Base-by-base conservation (phyloP, 2,888 invertebrate genomes). In the Eumerus sabulonum region DNA sequence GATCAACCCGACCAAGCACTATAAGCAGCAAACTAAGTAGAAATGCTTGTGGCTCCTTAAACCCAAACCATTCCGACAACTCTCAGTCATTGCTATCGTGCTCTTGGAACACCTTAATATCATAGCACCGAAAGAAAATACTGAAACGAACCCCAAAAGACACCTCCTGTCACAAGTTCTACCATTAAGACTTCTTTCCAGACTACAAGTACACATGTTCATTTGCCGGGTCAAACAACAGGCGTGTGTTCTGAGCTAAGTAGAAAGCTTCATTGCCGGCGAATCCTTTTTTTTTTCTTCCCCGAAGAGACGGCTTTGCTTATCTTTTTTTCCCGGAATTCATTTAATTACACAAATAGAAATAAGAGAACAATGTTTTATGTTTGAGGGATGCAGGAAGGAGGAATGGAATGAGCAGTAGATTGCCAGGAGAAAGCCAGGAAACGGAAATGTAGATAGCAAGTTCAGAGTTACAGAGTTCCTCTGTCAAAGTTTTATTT, bases 391-490 rank as follows among this genome's bases (percentile, higher is more conserved):
- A n/a, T n/a, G n/a, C n/a, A n/a, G n/a, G n/a, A n/a, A n/a, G n/a
- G n/a, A n/a, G n/a, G n/a, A n/a, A n/a, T n/a, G n/a, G n/a, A n/a
- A n/a, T n/a, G n/a, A n/a, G n/a, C n/a, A n/a, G n/a, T n/a, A n/a
- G n/a, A n/a, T n/a, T 11, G 19, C 18, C 40, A 42, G 36, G 1
- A 14, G 11, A 27, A 18, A 11, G n/a, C n/a, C 48, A 68, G 74
- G 74, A 74, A 74, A 51, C 74, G 74, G 74, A 74, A 62, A 68
- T 62, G 68, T 60, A 68, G 62, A 68, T 60, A 67, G 60, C 53
- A 74, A 74, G 68, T 74, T 74, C 50, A 57, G 40, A 27, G 27
- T 27, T 27, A 35, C 51, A 35, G 50, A 68, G 45, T 62, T 67
- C 60, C 56, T 60, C 51, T 57, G 50, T 62, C 51, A 51, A 74